Percentiles rank a stretch among this genome's conserved stretches.
Conservation (phyloP, 2,113 vertebrate species). For the Muntiacus reevesi region DNA sequence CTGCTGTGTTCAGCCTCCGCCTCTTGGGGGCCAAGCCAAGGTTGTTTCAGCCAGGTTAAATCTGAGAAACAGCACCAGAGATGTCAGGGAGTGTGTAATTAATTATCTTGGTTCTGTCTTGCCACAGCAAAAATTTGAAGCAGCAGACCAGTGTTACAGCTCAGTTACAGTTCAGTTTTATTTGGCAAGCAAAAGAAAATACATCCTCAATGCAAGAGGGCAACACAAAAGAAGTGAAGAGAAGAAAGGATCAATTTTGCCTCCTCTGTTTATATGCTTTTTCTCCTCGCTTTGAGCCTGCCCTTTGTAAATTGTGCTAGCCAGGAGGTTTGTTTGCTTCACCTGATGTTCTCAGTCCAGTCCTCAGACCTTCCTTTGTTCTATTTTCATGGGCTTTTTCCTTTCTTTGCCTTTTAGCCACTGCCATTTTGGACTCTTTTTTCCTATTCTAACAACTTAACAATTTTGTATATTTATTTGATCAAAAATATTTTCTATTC, state of each 20-base stretch:
- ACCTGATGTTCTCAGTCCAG: background rate
- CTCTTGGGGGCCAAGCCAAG: background rate
- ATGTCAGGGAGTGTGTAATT: background rate
- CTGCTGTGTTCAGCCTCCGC: background rate
- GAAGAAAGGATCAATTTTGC: background rate
- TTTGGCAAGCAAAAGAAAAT: background rate
- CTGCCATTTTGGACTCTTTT: too few relatives aligned
- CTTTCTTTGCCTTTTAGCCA: background rate
- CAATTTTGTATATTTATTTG: background rate
- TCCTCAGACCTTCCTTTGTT: background rate
- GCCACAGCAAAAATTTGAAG: background rate
- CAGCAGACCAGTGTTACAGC: background rate
- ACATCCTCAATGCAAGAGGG: background rate
- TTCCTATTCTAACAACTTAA: too few relatives aligned
- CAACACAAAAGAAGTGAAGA: accelerated
- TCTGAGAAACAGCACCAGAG: background rate
- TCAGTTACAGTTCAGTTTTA: background rate
- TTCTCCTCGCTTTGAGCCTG: background rate
- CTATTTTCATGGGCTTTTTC: background rate
- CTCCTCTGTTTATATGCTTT: background rate
- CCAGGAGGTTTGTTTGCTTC: background rate
- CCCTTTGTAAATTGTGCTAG: background rate
- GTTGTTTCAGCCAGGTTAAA: background rate
- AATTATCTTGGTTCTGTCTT: background rate
- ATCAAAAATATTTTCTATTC: background rate